Percentiles rank a stretch among this genome's conserved stretches.
Evolutionary conservation across 2,113 vertebrate genomes (phyloP).

Genomic region (Jaculus jaculus): DNA sequence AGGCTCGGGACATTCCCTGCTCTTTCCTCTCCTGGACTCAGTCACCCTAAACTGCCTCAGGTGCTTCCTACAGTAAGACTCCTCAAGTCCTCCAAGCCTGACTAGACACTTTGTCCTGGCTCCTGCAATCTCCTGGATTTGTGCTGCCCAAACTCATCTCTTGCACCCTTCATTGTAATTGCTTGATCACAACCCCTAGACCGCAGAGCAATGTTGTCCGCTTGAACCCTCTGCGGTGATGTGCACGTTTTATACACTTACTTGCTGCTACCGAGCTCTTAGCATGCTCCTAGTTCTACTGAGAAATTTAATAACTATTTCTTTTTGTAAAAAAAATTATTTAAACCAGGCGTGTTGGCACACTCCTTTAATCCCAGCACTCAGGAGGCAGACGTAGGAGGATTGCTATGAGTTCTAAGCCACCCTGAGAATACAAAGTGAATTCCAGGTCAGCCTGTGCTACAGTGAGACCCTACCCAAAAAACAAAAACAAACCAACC

Average conservation of each 20-base stretch:
- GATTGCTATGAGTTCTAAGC: too few relatives aligned
- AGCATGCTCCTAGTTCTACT: neutral
- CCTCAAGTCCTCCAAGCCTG: neutral
- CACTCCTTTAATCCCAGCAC: neutral
- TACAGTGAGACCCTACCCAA: too few relatives aligned
- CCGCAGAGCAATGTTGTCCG: neutral
- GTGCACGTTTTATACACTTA: neutral
- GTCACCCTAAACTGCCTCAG: neutral
- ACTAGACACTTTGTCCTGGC: neutral
- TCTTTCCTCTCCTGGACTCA: too few relatives aligned
- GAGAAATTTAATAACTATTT: neutral
- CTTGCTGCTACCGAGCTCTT: too few relatives aligned
- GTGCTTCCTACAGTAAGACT: conserved; percentile 34
- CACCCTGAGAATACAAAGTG: too few relatives aligned
- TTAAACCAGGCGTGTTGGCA: neutral
- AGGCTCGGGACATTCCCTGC: too few relatives aligned
- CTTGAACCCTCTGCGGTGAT: neutral
- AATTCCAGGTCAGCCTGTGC: too few relatives aligned
- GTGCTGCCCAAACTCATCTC: conserved; percentile 6
- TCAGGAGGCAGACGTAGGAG: neutral
- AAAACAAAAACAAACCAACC: too few relatives aligned
- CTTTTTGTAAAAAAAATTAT: neutral
- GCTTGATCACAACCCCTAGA: neutral
- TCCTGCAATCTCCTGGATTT: neutral
- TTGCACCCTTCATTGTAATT: neutral